Conservation (phyloP, 2,888 invertebrate genomes). For the Mesoligia furuncula region DNA sequence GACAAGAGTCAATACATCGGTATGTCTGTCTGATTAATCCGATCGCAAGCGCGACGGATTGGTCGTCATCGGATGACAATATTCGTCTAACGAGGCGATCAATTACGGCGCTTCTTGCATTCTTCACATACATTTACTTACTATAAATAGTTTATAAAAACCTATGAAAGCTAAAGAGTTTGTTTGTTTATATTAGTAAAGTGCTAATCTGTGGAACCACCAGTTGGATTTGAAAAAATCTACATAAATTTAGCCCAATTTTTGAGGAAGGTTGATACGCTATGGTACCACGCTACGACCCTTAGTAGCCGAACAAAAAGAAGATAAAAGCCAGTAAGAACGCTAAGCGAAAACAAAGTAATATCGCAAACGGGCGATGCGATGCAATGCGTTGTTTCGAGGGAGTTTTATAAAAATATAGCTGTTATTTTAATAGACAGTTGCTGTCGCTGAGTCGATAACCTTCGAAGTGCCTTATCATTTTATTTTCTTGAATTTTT, state of each 20-base stretch:
- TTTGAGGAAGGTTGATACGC: background rate
- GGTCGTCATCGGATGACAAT: constrained; percentile 53
- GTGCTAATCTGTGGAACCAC: background rate
- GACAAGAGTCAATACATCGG: constrained; percentile 63
- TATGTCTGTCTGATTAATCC: constrained; percentile 63
- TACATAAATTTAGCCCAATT: background rate
- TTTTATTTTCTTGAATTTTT: constrained; percentile 13
- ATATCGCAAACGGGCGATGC: background rate
- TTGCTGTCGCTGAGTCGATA: background rate
- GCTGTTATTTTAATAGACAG: background rate
- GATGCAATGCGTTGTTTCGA: background rate
- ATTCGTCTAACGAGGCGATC: constrained; percentile 58
- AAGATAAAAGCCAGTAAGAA: background rate
- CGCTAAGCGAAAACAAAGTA: background rate
- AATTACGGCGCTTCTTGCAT: constrained; percentile 48
- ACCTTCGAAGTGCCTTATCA: constrained; percentile 33
- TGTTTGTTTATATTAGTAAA: background rate
- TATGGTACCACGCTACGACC: background rate
- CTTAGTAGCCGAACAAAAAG: background rate
- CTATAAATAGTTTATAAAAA: constrained; percentile 20
- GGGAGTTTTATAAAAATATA: background rate
- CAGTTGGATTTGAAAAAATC: background rate
- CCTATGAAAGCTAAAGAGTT: background rate
- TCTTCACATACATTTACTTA: constrained; percentile 24
- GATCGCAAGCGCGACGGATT: constrained; percentile 40